phyloP scores from a whole-genome alignment of 2,113 vertebrate species.

The Chamaetylas fuelleborni region DNA sequence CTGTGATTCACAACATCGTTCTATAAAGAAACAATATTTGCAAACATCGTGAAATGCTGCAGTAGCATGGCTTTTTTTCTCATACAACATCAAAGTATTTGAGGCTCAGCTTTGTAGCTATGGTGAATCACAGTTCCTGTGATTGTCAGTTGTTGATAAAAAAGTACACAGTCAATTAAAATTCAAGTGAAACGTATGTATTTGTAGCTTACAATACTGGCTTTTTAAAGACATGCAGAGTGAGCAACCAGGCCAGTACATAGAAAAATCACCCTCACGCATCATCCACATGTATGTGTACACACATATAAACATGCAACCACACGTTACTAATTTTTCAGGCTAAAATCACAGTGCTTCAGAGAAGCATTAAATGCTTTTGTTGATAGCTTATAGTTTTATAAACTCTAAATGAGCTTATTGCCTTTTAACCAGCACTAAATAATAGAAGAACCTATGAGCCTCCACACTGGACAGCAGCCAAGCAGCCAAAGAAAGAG shows the following conservation, averaged over 20 bases:
- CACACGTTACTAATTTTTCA: slow-evolving; percentile 55
- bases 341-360: slow-evolving; percentile 37
- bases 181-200: slow-evolving; percentile 32
- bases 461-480: slow-evolving; percentile 68
- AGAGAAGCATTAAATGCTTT: slow-evolving; percentile 72
- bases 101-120: slow-evolving; percentile 54
- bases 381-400: slow-evolving; percentile 76
- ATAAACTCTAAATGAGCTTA: slow-evolving; percentile 79
- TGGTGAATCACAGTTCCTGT: slow-evolving; percentile 3
- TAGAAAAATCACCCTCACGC: not conserved
- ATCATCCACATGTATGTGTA: not conserved
- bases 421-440: slow-evolving; percentile 79
- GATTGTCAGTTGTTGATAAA: slow-evolving; percentile 6
- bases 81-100: not conserved
- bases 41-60: not conserved
- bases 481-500: slow-evolving; percentile 60
- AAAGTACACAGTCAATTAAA: slow-evolving; percentile 44
- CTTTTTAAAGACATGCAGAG: slow-evolving; percentile 7
- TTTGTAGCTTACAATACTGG: slow-evolving; percentile 60
- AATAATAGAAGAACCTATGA: slow-evolving; percentile 75
- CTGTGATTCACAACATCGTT: not conserved
- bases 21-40: not conserved
- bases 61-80: not conserved
- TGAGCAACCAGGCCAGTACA: slow-evolving; percentile 19
- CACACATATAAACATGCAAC: not conserved